Evolutionary conservation across 1,140 invertebrate species (phyloP).

Genomic region (Diuraphis noxia): DNA sequence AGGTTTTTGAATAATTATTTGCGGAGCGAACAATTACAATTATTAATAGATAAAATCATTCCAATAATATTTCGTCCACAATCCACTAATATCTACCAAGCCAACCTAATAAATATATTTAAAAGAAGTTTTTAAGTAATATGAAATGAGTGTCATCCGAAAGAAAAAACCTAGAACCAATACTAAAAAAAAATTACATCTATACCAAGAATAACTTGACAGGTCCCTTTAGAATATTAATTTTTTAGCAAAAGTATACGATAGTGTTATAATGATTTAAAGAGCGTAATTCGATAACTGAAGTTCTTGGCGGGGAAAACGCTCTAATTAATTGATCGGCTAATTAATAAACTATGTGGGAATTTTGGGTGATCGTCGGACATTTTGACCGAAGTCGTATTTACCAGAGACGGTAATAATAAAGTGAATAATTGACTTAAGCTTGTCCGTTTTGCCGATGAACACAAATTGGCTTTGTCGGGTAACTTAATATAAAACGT

Average conservation of each 20-base stretch:
- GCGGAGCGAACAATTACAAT: too few relatives aligned
- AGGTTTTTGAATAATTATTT: too few relatives aligned
- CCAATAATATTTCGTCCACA: neutral
- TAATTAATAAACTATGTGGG: neutral
- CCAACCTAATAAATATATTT: neutral
- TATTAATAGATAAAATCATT: too few relatives aligned
- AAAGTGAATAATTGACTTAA: constrained; percentile 43
- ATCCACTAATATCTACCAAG: neutral
- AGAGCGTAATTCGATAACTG: neutral
- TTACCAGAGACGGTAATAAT: neutral
- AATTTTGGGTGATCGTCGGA: neutral
- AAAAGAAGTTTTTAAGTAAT: neutral
- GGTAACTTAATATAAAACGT: constrained; percentile 33
- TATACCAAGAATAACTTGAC: neutral
- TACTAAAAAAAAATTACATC: neutral
- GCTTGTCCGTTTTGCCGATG: constrained; percentile 19
- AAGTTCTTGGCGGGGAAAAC: neutral
- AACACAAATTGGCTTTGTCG: constrained; percentile 6
- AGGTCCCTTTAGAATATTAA: neutral
- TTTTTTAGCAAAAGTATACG: neutral
- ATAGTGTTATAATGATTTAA: neutral
- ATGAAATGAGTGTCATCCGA: neutral
- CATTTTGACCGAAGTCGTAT: neutral
- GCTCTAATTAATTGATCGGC: neutral
- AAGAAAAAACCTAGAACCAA: neutral